A percentile compares a stretch with the other conserved stretches of the same genome.
These are phyloP conservation scores for Drosophila ercepeae DNA, from an alignment of 1,140 invertebrate genomes.

Conservation along the genomic window DNA sequence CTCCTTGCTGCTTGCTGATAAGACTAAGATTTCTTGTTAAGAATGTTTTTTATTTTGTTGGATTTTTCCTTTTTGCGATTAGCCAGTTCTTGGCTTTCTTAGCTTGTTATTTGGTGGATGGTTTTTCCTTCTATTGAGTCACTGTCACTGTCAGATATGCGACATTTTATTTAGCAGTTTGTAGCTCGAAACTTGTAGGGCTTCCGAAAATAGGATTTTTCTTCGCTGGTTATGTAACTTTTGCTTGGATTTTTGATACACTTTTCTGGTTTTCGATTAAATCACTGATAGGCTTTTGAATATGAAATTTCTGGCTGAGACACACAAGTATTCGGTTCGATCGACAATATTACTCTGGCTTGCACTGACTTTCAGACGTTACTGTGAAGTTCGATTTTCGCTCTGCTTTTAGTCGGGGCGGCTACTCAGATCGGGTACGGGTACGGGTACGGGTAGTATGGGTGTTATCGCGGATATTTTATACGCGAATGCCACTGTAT, in stretches of 20 bases:
- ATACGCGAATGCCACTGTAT: conserved; percentile 14
- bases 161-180: conserved; percentile 64
- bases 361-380: conserved; percentile 57
- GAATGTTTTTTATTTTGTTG: conserved; percentile 3
- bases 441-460: conserved; percentile 21
- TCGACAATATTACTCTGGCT: conserved; percentile 62
- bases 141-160: conserved; percentile 66
- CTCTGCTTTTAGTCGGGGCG: conserved; percentile 50
- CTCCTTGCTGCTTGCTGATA: background rate
- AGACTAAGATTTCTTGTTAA: background rate
- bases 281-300: conserved; percentile 9
- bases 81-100: background rate
- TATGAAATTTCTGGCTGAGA: background rate
- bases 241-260: conserved; percentile 64
- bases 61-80: conserved; percentile 9
- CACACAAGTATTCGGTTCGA: conserved; percentile 68
- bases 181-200: conserved; percentile 47
- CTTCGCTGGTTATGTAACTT: conserved; percentile 41
- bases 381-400: conserved; percentile 54
- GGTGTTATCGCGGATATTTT: conserved; percentile 50
- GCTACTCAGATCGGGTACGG: conserved; percentile 9
- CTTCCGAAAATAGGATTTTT: conserved; percentile 36
- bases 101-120: background rate
- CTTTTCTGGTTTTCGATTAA: conserved; percentile 5
- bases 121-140: conserved; percentile 28